Conservation (phyloP, 2,797 vertebrate genomes). For the Hydrolagus colliei region DNA sequence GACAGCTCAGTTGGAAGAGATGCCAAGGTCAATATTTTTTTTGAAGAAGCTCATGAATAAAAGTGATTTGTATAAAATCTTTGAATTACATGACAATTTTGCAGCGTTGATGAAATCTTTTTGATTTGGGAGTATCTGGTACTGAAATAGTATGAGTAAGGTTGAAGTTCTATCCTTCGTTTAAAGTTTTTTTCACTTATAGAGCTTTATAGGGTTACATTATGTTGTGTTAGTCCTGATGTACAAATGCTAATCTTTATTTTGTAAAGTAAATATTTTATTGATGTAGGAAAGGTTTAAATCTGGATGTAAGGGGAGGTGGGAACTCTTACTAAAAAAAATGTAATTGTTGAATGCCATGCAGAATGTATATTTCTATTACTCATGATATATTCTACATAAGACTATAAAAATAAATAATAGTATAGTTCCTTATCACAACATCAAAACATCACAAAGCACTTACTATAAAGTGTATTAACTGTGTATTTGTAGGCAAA, state of each 20-base stretch:
- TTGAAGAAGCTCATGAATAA: background rate
- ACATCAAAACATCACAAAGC: too few relatives aligned
- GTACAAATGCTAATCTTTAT: background rate
- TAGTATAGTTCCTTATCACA: too few relatives aligned
- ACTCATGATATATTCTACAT: slow-evolving; percentile 52
- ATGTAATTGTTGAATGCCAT: slow-evolving; percentile 36
- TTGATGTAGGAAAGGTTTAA: background rate
- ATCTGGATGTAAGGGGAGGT: too few relatives aligned
- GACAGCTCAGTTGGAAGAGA: background rate
- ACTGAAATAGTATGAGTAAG: background rate
- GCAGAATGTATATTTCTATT: slow-evolving; percentile 45
- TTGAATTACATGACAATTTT: background rate
- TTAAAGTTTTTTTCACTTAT: background rate
- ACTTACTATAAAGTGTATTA: too few relatives aligned
- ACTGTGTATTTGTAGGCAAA: too few relatives aligned
- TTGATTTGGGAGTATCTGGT: background rate
- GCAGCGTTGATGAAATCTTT: background rate
- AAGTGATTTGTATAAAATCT: background rate
- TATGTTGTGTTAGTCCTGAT: background rate
- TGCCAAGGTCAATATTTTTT: background rate
- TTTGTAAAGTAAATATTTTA: background rate
- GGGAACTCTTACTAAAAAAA: background rate
- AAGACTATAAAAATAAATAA: slow-evolving; percentile 41
- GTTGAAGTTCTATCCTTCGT: background rate
- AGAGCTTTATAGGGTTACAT: too few relatives aligned